Evolutionary conservation across 2,888 invertebrate genomes (phyloP).

Genomic region (Orthosia gracilis): DNA sequence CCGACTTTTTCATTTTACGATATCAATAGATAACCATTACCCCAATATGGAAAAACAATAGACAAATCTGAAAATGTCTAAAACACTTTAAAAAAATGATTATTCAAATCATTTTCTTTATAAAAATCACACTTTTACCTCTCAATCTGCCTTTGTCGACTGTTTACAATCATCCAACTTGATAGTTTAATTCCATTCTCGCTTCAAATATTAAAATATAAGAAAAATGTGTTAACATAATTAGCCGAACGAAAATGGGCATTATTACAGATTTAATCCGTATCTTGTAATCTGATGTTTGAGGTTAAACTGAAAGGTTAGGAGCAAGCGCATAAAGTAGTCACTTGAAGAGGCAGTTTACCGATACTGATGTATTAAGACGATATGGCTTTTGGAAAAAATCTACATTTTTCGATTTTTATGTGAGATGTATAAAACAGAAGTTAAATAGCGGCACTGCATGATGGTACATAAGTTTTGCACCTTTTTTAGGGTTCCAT

Average conservation of each 20-base stretch:
- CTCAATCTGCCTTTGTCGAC: too few species aligned
- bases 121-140: not conserved
- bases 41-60: too few species aligned
- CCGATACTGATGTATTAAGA: slow-evolving; percentile 19
- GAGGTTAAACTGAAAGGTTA: slow-evolving; percentile 64
- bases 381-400: not conserved
- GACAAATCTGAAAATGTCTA: not conserved
- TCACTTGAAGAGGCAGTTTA: slow-evolving; percentile 36
- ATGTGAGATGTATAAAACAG: not conserved
- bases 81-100: too few species aligned
- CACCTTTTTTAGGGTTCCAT: too few species aligned
- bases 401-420: slow-evolving; percentile 15
- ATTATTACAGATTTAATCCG: slow-evolving; percentile 41
- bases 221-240: slow-evolving; percentile 42
- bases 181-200: slow-evolving; percentile 3
- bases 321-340: slow-evolving; percentile 49
- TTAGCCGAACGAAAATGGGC: slow-evolving; percentile 49
- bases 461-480: not conserved
- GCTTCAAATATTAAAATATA: slow-evolving; percentile 29
- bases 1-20: slow-evolving; percentile 10
- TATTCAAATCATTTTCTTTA: not conserved
- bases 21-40: too few species aligned
- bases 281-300: slow-evolving; percentile 62
- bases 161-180: not conserved
- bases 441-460: not conserved